Conservation (phyloP, 2,888 invertebrate species). For the Coelopa pilipes region DNA sequence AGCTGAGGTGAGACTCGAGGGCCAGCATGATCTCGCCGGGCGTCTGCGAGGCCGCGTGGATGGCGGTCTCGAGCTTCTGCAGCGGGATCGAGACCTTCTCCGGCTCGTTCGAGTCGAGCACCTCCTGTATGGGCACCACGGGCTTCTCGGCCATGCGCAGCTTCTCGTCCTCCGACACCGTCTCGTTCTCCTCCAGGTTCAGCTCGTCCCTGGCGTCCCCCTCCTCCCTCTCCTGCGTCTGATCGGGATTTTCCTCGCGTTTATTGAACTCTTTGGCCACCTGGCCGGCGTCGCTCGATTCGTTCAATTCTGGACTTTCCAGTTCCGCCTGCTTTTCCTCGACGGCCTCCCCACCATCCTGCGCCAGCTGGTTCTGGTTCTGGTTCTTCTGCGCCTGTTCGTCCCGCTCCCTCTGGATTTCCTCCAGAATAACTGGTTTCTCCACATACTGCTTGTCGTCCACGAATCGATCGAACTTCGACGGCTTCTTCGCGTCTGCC, state of each 20-base stretch:
- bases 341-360: constrained; percentile 17
- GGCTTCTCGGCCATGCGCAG: constrained; percentile 66
- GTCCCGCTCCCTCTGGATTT: constrained; percentile 59
- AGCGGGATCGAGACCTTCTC: constrained; percentile 69
- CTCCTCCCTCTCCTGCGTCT: constrained; percentile 53
- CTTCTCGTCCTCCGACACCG: constrained; percentile 70
- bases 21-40: constrained; percentile 71
- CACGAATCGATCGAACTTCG: constrained; percentile 65
- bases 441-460: constrained; percentile 67
- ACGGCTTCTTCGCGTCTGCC: constrained; percentile 59
- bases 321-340: constrained; percentile 24
- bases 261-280: constrained; percentile 45
- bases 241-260: constrained; percentile 53
- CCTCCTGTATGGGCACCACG: constrained; percentile 68
- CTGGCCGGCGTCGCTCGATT: constrained; percentile 44
- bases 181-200: constrained; percentile 63
- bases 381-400: constrained; percentile 25
- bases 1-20: constrained; percentile 67
- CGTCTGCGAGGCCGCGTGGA: constrained; percentile 54
- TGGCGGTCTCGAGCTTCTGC: constrained; percentile 67
- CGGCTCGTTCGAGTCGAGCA: constrained; percentile 68
- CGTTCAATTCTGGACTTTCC: constrained; percentile 42
- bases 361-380: constrained; percentile 10
- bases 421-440: constrained; percentile 63
- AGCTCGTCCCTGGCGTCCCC: constrained; percentile 55